phyloP scores from a whole-genome alignment of 2,113 vertebrate species.

The Microcebus jonahi region DNA sequence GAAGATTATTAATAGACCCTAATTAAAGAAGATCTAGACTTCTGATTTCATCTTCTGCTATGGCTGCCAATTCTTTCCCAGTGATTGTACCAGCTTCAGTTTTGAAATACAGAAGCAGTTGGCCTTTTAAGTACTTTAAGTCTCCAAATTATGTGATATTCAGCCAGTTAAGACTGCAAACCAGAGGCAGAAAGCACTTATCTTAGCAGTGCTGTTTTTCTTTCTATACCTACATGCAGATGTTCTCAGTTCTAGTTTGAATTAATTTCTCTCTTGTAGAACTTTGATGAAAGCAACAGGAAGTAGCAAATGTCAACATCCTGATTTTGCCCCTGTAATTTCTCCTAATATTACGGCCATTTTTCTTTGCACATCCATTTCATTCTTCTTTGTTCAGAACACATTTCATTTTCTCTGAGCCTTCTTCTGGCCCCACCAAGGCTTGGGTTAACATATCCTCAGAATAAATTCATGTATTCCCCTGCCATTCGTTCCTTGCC shows the following conservation, averaged over 20 bases:
- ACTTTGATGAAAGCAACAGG: slow-evolving; percentile 21
- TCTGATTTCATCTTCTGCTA: background rate
- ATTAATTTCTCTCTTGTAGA: background rate
- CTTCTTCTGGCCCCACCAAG: background rate
- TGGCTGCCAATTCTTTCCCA: background rate
- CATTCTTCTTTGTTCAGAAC: background rate
- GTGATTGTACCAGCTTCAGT: background rate
- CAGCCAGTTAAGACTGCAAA: background rate
- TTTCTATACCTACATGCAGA: background rate
- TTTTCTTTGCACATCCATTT: background rate
- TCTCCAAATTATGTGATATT: background rate
- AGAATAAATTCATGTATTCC: background rate
- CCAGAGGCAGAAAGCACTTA: background rate
- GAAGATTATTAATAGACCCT: background rate
- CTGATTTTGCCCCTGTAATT: background rate
- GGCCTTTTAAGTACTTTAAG: background rate
- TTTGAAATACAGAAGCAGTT: background rate
- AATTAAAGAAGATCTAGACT: background rate
- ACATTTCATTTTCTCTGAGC: background rate
- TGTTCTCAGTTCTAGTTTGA: background rate
- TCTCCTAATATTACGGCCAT: background rate
- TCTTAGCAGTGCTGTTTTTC: background rate
- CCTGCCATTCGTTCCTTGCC: background rate
- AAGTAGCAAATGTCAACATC: background rate
- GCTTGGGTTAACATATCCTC: background rate